Evolutionary conservation across 2,797 vertebrate species (phyloP).

Genomic region (Notolabrus celidotus): DNA sequence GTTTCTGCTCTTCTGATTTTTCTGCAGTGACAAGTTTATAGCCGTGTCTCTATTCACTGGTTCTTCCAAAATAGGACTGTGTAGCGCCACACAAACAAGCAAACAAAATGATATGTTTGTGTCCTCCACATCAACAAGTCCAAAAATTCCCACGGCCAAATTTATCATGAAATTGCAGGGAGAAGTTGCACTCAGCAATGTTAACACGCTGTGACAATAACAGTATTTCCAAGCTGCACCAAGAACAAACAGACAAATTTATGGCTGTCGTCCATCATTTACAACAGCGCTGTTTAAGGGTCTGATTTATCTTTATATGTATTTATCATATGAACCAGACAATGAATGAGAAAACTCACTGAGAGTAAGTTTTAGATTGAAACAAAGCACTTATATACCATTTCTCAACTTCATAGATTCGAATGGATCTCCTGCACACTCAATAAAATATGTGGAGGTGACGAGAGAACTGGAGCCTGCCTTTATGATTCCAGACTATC

Average conservation of each 20-base stretch:
- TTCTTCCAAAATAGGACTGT: not conserved
- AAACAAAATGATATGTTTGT: not conserved
- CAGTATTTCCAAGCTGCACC: not conserved
- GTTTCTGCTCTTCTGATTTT: not conserved
- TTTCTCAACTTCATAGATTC: not conserved
- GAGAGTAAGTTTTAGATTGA: not conserved
- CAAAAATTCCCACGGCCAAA: not conserved
- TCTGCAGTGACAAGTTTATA: slow-evolving; percentile 6
- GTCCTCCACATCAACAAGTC: slow-evolving; percentile 10
- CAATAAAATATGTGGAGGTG: not conserved
- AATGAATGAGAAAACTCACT: not conserved
- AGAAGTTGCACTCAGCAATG: not conserved
- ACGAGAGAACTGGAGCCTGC: not conserved
- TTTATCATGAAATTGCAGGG: slow-evolving; percentile 4
- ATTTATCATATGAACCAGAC: not conserved
- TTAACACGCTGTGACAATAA: slow-evolving; percentile 3
- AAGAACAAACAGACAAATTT: slow-evolving; percentile 7
- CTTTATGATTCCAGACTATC: slow-evolving; percentile 12
- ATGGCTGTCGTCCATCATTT: slow-evolving; percentile 4
- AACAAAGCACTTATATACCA: not conserved
- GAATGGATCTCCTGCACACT: not conserved
- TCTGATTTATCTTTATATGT: not conserved
- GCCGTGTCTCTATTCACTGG: not conserved
- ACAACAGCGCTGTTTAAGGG: not conserved
- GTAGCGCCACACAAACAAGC: not conserved